Evolutionary conservation across 2,888 invertebrate genomes (phyloP), one percentile per base, ranked within the genome.

Genomic region (Tenthredo amoena): DNA sequence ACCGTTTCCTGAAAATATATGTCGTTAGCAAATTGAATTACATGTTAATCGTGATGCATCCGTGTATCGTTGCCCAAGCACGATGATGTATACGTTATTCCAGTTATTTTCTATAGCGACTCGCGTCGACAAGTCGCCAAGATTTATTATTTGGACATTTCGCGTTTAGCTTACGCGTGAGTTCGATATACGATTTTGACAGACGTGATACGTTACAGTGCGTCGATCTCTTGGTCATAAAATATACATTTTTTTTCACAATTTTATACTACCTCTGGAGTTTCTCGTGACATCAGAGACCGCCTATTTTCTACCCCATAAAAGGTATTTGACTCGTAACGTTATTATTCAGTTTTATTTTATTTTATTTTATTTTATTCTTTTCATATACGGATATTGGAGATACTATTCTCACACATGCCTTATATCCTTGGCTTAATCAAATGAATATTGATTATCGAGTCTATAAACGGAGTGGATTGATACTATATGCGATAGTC

Each of bases 61-160:
- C 3, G 7, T 34, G 68, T 31, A 15, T 68, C 68, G 26, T 12
- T 68, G 12, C 31, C 15, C 34, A 6, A 68, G 18, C 31, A 68
- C 34, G 15, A 34, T 26, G 34, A 26, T 15, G 31, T 15, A 15
- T 47, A 12, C 15, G 15, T 71, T 37, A 37, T 15, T 37, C 71
- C 18, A 71, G 18, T 18, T 0, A 34, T 31, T 15, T 68, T n/a
- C 12, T 31, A 7, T 15, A 55, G 3, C 65, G 21, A 71, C n/a
- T 15, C 9, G 40, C 65, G 40, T 40, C 37, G 72, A 72, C 40
- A 10, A 40, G 18, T 72, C 26, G 72, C 37, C 21, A 40, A 43
- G 18, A 72, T 72, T 72, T 74, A 74, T 72, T 74, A 43, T 74
- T 74, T 12, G 3, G 26, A 74, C 43, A 43, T 40, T 74, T 74